Evolutionary conservation across 1,140 invertebrate genomes (phyloP), one percentile per base, ranked within the genome.

Genomic region (Lepidurus couesii): DNA sequence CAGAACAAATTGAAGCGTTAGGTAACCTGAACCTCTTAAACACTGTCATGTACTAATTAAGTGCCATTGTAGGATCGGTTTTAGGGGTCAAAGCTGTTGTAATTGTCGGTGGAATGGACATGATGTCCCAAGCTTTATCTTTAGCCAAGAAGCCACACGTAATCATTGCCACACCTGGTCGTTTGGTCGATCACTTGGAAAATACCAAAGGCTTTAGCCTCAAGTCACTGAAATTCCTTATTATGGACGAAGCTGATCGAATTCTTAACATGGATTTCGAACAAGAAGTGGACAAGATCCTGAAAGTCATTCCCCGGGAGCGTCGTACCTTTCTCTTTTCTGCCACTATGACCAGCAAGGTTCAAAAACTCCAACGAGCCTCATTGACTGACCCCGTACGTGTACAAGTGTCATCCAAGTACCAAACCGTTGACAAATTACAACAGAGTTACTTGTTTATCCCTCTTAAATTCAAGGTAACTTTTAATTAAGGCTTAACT

Each of bases 261-360:
- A 97, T 98, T 80, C 86, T 98, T 0, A 97, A 98, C 83, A 95
- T 97, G 93, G 96, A 98, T 84, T 98, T 98, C 84, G 95, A 97
- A 86, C 91, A 92, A 21, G 96, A 98, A 88, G 90, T 99, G 4
- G 94, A 98, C 84, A 98, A 98, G 86, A 98, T 99, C 79, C 85
- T 99, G 3, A 92, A 93, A 83, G 77, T 74, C 1, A 93, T 98
- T 80, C 96, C 96, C 0, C 88, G 91, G 65, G 95, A 98, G 82
- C 88, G 96, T 24, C 87, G 90, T 77, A 98, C 96, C 0, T 93
- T 92, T 81, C 84, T 98, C 42, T 99, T 98, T 86, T 98, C 96
- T 1, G 97, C 97, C 3, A 99, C 97, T 24, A 99, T 98, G 97
- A 99, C 96, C 0, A 97, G 97, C 84, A 98, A 99, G 87, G 96